phyloP scores from a whole-genome alignment of 2,888 invertebrate species.

The Pollenia angustigena region DNA sequence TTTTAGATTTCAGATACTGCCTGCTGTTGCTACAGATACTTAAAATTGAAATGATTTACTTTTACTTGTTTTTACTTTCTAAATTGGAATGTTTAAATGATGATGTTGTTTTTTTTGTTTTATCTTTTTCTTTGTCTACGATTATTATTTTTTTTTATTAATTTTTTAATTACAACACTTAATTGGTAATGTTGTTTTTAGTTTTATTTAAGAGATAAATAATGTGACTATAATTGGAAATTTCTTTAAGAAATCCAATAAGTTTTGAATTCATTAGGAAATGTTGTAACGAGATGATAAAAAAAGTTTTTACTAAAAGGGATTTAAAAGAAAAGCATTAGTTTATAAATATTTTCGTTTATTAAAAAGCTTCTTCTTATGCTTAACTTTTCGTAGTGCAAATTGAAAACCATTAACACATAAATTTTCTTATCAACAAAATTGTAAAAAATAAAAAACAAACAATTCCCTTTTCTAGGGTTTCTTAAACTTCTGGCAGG shows the following conservation, averaged over 20 bases:
- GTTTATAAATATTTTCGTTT: too few relatives aligned
- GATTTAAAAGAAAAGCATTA: too few relatives aligned
- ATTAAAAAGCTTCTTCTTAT: too few relatives aligned
- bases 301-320: too few relatives aligned
- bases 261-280: too few relatives aligned
- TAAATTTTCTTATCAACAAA: constrained; percentile 3
- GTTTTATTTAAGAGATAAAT: neutral
- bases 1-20: constrained; percentile 15
- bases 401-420: constrained; percentile 46
- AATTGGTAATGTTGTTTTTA: neutral
- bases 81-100: constrained; percentile 63
- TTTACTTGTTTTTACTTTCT: constrained; percentile 69
- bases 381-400: neutral
- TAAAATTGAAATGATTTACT: constrained; percentile 43
- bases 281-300: too few relatives aligned
- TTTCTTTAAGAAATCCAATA: neutral
- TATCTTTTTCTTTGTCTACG: constrained; percentile 1
- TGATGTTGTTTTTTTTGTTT: neutral
- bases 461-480: constrained; percentile 43
- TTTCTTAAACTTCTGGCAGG: constrained; percentile 51
- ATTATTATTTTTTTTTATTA: too few relatives aligned
- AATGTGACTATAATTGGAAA: neutral
- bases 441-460: neutral
- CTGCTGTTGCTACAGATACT: neutral
- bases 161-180: too few relatives aligned